Base-by-base conservation (phyloP, 2,113 vertebrate genomes). In the Pao palembangensis region DNA sequence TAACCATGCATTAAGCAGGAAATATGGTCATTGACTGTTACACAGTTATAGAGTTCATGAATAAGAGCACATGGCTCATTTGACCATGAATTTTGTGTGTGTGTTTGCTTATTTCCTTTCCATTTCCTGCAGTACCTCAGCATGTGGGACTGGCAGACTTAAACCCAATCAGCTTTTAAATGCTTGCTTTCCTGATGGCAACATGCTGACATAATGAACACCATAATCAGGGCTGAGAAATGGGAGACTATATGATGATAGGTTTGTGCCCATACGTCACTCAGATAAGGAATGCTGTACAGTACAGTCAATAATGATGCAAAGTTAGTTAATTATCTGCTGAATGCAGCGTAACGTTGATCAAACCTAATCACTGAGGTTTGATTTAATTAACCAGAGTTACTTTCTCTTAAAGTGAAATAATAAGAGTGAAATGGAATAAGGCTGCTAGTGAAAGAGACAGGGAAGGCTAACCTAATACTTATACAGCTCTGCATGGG, bases 161-260 rank as follows among this genome's bases (percentile, higher is more conserved):
- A 61, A 69, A 79, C 78, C 71, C 72, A 50, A 43, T 43, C 17
- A 4, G 31, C 5, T 34, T 69, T 66, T 72, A 63, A 62, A 51
- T 52, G 71, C 63, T 66, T 44, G 47, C 65, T 55, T 55, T 18
- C 25, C 25, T 60, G 61, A 71, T 64, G 48, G 64, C 46, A 70
- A 65, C 52, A 74, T 60, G 47, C 53, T 61, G 55, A 61, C 65
- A 66, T 64, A 72, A 68, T 72, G 48, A 76, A 69, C 28, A 49
- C 17, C 52, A 64, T 23, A 55, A 82, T 54, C 52, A 53, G 44
- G 42, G 58, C 41, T 25, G 55, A 55, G 55, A 18, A 56, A 65
- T 71, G 19, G 64, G 47, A 62, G 51, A 76, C 38, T 38, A 75
- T 67, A 72, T 23, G 21, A 75, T 74, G 58, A 82, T 77, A 76